These are phyloP conservation scores for Anguilla anguilla DNA, from an alignment of 2,797 vertebrate species.

Conservation along the genomic window DNA sequence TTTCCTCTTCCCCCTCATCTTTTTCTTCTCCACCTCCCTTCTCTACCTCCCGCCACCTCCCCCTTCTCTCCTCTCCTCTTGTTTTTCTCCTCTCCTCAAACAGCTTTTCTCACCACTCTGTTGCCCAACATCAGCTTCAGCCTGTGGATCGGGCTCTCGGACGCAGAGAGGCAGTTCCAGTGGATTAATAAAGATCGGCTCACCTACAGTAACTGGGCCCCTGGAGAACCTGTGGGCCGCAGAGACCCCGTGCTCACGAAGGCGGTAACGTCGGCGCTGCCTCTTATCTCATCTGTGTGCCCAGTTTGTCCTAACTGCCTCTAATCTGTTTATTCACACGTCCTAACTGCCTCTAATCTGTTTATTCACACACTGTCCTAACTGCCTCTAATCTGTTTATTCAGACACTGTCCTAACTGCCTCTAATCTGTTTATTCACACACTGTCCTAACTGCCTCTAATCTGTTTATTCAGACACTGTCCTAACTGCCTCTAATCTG, in stretches of 20 bases:
- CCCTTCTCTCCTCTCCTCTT: background rate
- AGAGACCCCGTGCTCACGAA: conserved; percentile 65
- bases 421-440: too few species aligned
- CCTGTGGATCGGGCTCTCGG: conserved; percentile 91
- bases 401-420: too few species aligned
- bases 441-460: too few species aligned
- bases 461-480: too few species aligned
- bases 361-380: too few species aligned
- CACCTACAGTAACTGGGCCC: conserved; percentile 88
- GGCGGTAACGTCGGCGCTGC: conserved; percentile 59
- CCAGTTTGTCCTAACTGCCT: too few species aligned
- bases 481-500: too few species aligned
- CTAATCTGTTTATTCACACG: too few species aligned
- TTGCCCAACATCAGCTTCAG: conserved; percentile 81
- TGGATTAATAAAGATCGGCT: conserved; percentile 83
- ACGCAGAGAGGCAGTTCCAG: conserved; percentile 83
- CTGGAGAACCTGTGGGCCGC: conserved; percentile 86
- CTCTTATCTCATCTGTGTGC: background rate
- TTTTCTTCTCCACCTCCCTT: background rate
- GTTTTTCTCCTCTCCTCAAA: background rate
- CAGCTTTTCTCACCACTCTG: conserved; percentile 90
- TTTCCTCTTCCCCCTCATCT: background rate
- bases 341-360: too few species aligned
- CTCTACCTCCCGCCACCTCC: too few species aligned
- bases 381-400: too few species aligned